These are phyloP conservation scores for Channallabes apus DNA, from an alignment of 2,797 vertebrate genomes.

Conservation along the genomic window DNA sequence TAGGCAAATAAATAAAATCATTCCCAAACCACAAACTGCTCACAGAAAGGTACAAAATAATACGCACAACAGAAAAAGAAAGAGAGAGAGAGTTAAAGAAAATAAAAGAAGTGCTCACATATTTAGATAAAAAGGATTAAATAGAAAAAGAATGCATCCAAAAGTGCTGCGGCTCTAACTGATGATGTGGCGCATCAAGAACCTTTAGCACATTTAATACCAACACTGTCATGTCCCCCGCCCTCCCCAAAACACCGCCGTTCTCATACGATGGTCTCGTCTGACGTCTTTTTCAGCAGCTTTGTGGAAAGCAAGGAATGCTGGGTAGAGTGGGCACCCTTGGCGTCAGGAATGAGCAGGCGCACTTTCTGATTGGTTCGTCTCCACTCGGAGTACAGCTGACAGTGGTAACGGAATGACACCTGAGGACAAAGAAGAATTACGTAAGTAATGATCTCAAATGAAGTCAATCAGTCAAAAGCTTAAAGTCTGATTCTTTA, in stretches of 20 bases:
- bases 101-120: conserved; percentile 56
- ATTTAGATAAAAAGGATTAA: conserved; percentile 58
- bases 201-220: conserved; percentile 52
- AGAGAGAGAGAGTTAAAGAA: conserved; percentile 30
- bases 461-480: neutral
- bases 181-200: conserved; percentile 36
- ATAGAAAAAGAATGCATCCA: conserved; percentile 64
- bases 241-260: conserved; percentile 1
- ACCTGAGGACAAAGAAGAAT: conserved; percentile 70
- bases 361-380: conserved; percentile 93
- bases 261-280: conserved; percentile 89
- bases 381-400: conserved; percentile 95
- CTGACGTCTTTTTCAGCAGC: conserved; percentile 83
- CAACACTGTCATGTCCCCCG: conserved; percentile 26
- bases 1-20: conserved; percentile 46
- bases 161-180: conserved; percentile 61
- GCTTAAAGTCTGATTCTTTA: neutral
- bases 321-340: conserved; percentile 76
- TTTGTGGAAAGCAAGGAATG: conserved; percentile 85
- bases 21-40: conserved; percentile 44
- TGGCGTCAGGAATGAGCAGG: conserved; percentile 82
- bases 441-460: too few relatives aligned
- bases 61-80: conserved; percentile 20
- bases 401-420: conserved; percentile 97
- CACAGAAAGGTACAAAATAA: conserved; percentile 27